A percentile compares a stretch with the other conserved stretches of the same genome.
These are phyloP conservation scores for Poeciliopsis occidentalis DNA, from an alignment of 2,113 vertebrate genomes.

Conservation along the genomic window DNA sequence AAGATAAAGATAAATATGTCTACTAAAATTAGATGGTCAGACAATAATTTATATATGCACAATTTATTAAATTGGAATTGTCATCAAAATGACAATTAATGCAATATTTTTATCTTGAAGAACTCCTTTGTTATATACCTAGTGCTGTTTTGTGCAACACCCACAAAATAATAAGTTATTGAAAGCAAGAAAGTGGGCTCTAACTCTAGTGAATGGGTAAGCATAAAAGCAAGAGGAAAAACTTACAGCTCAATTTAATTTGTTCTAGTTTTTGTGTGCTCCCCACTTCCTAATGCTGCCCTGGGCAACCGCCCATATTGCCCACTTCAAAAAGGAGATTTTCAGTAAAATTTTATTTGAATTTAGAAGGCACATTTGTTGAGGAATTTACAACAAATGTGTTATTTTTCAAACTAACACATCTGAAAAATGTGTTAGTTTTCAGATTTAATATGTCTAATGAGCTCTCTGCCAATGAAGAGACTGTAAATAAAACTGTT, in stretches of 20 bases:
- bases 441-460: background rate
- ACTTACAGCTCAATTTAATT: background rate
- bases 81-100: too few relatives aligned
- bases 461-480: background rate
- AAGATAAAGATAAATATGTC: too few relatives aligned
- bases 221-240: background rate
- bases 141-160: background rate
- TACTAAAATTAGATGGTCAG: too few relatives aligned
- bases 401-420: too few relatives aligned
- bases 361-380: background rate
- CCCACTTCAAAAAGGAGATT: background rate
- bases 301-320: background rate
- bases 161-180: background rate
- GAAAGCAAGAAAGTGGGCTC: too few relatives aligned
- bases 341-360: background rate
- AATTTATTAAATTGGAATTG: too few relatives aligned
- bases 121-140: too few relatives aligned
- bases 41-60: too few relatives aligned
- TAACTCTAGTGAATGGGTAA: background rate
- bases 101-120: too few relatives aligned
- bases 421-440: background rate
- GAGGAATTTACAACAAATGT: background rate
- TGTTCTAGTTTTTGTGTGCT: background rate
- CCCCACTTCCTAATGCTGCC: background rate
- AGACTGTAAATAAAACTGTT: too few relatives aligned